Evolutionary conservation across 2,113 vertebrate genomes (phyloP).

Genomic region (Spea bombifrons): DNA sequence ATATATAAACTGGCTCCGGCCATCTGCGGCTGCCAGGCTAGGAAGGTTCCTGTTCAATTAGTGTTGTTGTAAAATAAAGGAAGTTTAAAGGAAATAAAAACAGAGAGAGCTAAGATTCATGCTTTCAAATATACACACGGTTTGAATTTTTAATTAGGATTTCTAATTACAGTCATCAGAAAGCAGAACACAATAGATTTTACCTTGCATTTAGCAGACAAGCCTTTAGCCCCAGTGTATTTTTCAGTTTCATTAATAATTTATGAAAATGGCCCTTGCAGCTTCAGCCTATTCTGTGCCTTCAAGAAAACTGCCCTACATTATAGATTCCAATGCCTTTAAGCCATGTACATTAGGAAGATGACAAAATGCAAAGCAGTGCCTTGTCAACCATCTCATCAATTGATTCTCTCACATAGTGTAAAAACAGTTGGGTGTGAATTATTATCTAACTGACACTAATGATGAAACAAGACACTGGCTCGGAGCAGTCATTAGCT

Average conservation of each 20-base stretch:
- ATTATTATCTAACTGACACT: constrained; percentile 97
- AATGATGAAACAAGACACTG: constrained; percentile 97
- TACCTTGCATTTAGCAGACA: constrained; percentile 89
- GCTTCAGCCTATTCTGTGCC: constrained; percentile 95
- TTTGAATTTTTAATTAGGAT: constrained; percentile 99
- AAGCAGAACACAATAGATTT: constrained; percentile 96
- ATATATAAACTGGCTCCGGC: constrained; percentile 79
- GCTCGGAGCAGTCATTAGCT: constrained; percentile 89
- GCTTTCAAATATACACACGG: constrained; percentile 98
- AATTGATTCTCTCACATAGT: constrained; percentile 97
- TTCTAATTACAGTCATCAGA: constrained; percentile 99
- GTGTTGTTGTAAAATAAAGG: constrained; percentile 92
- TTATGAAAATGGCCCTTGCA: constrained; percentile 99
- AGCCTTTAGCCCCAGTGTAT: constrained; percentile 92
- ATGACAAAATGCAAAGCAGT: constrained; percentile 89
- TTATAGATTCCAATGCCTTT: constrained; percentile 96
- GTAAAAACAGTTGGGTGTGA: constrained; percentile 98
- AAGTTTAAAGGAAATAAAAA: constrained; percentile 99
- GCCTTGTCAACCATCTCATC: constrained; percentile 88
- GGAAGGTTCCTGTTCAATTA: constrained; percentile 85
- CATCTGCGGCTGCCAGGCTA: constrained; percentile 73
- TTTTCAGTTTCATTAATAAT: constrained; percentile 99
- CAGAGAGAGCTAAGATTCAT: constrained; percentile 91
- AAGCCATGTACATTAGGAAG: constrained; percentile 90
- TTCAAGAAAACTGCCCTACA: constrained; percentile 91